Evolutionary conservation across 2,888 invertebrate genomes (phyloP), one percentile per base, ranked within the genome.

Genomic region (Drosophila picticornis): DNA sequence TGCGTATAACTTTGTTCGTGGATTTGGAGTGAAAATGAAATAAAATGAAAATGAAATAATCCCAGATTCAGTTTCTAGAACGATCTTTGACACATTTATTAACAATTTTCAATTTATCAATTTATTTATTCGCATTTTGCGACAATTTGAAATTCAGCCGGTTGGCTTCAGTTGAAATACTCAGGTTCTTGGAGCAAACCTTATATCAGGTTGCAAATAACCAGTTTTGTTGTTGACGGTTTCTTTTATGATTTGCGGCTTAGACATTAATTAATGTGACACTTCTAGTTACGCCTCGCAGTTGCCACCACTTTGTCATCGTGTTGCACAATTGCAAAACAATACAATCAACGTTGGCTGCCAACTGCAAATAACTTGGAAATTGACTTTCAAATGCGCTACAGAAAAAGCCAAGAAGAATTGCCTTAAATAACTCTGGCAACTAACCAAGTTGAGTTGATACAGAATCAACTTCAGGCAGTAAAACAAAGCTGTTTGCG

Each of bases 221-320:
- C 22, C 13, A 2, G 22, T 25, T 16, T 6, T 25, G 11, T 43
- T 22, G 7, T 46, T 13, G 0, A 4, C 0, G 22, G 10, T 22
- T 5, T 10, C 9, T 9, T 22, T 36, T 46, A 4, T 43, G 3
- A 6, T 3, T 13, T 22, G 52, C 25, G 1, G 2, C 5, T 19
- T 19, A 1, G 10, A 6, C 10, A 36, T 25, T 6, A 46, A 7
- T 10, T 31, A 50, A n/a, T 19, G 13, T 50, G 40, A 9, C n/a
- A 50, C 31, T 31, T 36, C 10, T 32, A 53, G 53, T 40, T 38
- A 68, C 58, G 75, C 74, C 62, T 69, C 16, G 27, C 50, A 31
- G n/a, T 51, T 63, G n/a, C 29, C 34, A 22, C 38, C 66, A 50
- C 9, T 31, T 59, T 76, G 71, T 63, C 75, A 66, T 62, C 57